Evolutionary conservation across 2,888 invertebrate genomes (phyloP), one percentile per base, ranked within the genome.

Genomic region (Eupithecia exiguata): DNA sequence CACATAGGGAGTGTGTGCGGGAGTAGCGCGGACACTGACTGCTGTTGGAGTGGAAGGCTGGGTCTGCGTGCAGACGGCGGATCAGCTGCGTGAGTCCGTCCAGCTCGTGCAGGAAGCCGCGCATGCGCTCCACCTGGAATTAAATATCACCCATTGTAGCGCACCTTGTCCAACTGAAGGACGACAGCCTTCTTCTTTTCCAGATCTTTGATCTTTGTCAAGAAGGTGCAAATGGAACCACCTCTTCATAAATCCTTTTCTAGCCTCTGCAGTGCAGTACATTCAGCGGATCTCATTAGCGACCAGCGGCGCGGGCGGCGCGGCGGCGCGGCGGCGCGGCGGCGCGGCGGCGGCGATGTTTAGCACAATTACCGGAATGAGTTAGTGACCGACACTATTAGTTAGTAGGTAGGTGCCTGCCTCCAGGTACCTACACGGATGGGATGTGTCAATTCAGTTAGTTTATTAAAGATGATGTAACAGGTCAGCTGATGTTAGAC

Each of bases 51-150:
- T 66, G 25, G 49, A 35, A 43, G 25, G 61, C 40, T n/a, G 35
- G 40, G 25, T 21, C 95, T 78, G 96, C 95, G 89, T 96, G 96
- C 80, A 95, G 89, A 43, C 89, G 89, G 68, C 92, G 91, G 84
- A 95, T 87, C 75, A 89, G 89, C 83, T 89, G 90, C 68, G 95
- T 94, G 88, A 95, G 94, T 79, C 86, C 87, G 82, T 91, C 90
- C 71, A 96, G 90, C 76, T 92, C 91, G 77, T 89, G 89, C 79
- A 95, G 94, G 95, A 95, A 95, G 79, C 86, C 84, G 79, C 92
- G 91, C 81, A 95, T 89, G 78, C 91, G 91, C 82, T 92, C 94
- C 83, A 94, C 94, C 95, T 95, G 90, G 9, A 65, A 40, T 1
- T 5, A 63, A 18, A 63, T 10, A 63, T 25, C 1, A 30, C 30